Conservation (phyloP, 2,888 invertebrate species). For the Heterodera filipjevi region DNA sequence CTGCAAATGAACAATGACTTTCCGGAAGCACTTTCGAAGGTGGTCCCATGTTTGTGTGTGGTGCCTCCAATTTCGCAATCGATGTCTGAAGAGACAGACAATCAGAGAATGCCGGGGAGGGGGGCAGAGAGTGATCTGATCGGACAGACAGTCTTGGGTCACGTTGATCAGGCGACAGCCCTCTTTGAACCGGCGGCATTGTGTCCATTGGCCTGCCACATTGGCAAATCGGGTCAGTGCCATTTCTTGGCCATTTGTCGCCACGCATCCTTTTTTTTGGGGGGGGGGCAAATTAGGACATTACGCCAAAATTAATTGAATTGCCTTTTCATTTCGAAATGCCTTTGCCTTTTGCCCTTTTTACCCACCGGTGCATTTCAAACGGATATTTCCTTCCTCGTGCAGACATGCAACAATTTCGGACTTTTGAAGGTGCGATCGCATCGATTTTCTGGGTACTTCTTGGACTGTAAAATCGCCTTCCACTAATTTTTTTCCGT, state of each 20-base stretch:
- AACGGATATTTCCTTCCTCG: slow-evolving; percentile 35
- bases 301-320: background rate
- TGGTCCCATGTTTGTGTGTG: slow-evolving; percentile 37
- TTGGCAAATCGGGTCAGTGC: slow-evolving; percentile 43
- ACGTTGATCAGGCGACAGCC: slow-evolving; percentile 51
- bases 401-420: slow-evolving; percentile 48
- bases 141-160: slow-evolving; percentile 42
- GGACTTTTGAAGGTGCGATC: slow-evolving; percentile 38
- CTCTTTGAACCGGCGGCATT: slow-evolving; percentile 43
- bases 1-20: slow-evolving; percentile 42
- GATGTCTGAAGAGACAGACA: slow-evolving; percentile 39
- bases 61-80: slow-evolving; percentile 42
- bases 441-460: slow-evolving; percentile 23
- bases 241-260: slow-evolving; percentile 41
- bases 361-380: slow-evolving; percentile 47
- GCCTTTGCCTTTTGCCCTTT: too few relatives aligned
- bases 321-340: background rate
- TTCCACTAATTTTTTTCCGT: slow-evolving; percentile 45
- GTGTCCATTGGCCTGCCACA: slow-evolving; percentile 46
- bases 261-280: slow-evolving; percentile 39
- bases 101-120: background rate
- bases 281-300: background rate
- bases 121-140: background rate
- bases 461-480: slow-evolving; percentile 42
- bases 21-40: slow-evolving; percentile 41